Base-by-base conservation (phyloP, 2,888 invertebrate species). In the Corythucha ciliata region DNA sequence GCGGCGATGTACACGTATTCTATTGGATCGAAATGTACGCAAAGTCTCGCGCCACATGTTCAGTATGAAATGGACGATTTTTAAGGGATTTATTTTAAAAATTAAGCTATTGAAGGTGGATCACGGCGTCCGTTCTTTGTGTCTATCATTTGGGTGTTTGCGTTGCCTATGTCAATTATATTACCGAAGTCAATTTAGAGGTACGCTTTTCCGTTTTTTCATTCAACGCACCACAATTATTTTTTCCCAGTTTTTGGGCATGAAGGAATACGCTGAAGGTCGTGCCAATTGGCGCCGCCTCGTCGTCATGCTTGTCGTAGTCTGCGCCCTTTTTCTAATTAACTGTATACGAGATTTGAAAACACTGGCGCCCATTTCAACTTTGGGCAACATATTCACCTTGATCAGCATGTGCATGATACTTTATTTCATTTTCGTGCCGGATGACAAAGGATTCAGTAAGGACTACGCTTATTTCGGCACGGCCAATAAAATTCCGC, bases 111-210 rank as follows among this genome's bases (percentile, higher is more conserved):
- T n/a, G n/a, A n/a, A n/a, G n/a, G n/a, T n/a, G n/a, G n/a, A n/a
- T n/a, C n/a, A n/a, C n/a, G n/a, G n/a, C n/a, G n/a, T n/a, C n/a
- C n/a, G n/a, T n/a, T n/a, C n/a, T n/a, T n/a, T n/a, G n/a, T n/a
- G 72, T 83, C 26, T 89, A 88, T 66, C 90, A 91, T 69, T 70
- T 89, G 57, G 90, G 90, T 53, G 83, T 89, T 61, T 89, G 90
- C 67, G 83, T 83, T 64, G 83, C 88, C 21, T 90, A 88, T 70
- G 75, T 83, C 55, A 79, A 86, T 6, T 87, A 86, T 65, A 76
- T 84, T 42, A 77, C 81, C 1, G 74, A 75, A 54, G 83, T 79
- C 66, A 60, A 82, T 24, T 72, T 76, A 64, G 72, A 75, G 68
- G 76, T 79, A 62, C 12, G 6, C 16, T 20, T 3, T 14, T 36